A percentile compares a stretch with the other conserved stretches of the same genome.
These are phyloP conservation scores for Eudasyphora cyanicolor DNA, from an alignment of 2,888 invertebrate genomes.

Conservation along the genomic window DNA sequence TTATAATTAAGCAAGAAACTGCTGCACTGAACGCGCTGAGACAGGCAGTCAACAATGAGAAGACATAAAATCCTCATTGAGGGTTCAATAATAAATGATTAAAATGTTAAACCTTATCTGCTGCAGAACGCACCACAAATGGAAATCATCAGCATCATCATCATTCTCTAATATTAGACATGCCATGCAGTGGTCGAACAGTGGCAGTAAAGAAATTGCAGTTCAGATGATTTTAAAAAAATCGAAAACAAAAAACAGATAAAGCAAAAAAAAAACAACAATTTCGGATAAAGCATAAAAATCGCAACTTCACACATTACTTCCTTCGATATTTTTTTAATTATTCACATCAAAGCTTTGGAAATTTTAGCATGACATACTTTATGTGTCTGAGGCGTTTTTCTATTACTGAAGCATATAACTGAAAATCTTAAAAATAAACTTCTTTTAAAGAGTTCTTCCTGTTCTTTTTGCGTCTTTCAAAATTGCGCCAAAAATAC, in stretches of 20 bases:
- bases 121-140: too few relatives aligned
- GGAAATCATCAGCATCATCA: conserved; percentile 3
- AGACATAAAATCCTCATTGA: conserved; percentile 40
- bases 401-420: background rate
- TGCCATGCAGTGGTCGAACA: background rate
- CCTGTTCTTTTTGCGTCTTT: background rate
- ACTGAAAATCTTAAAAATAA: background rate
- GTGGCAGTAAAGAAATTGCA: background rate
- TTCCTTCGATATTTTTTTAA: background rate
- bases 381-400: too few relatives aligned
- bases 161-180: background rate
- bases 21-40: background rate
- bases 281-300: background rate
- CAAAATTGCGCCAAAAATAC: background rate
- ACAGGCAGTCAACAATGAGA: conserved; percentile 16
- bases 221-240: too few relatives aligned
- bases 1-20: background rate
- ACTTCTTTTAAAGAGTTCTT: background rate
- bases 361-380: background rate
- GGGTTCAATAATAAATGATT: conserved; percentile 51
- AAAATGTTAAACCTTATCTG: conserved; percentile 17
- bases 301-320: background rate
- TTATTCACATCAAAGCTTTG: background rate
- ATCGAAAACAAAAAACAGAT: background rate
- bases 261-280: background rate